Evolutionary conservation across 92 coral and sea anemone species (phyloP).

Genomic region (Zoanthus solanderi): DNA sequence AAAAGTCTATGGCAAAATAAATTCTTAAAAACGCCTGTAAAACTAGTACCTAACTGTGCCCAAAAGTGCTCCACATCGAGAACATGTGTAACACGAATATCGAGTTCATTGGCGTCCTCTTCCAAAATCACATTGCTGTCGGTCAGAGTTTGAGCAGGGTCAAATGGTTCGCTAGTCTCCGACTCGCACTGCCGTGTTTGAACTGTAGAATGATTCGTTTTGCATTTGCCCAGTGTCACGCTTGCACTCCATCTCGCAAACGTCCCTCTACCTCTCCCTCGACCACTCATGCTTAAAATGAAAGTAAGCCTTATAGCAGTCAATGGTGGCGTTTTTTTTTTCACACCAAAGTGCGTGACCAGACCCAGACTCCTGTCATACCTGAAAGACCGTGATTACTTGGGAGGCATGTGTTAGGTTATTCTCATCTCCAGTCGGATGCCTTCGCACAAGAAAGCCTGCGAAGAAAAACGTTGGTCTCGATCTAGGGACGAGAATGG

Average conservation of each 20-base stretch:
- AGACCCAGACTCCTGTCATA: too few relatives aligned
- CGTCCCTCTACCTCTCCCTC: conserved; percentile 88
- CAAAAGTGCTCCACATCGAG: conserved; percentile 91
- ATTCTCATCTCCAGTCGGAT: too few relatives aligned
- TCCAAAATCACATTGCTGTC: not conserved
- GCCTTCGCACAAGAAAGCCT: too few relatives aligned
- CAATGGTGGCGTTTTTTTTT: not conserved
- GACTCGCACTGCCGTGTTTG: conserved; percentile 52
- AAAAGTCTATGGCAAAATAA: not conserved
- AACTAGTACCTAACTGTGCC: conserved; percentile 83
- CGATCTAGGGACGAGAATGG: too few relatives aligned
- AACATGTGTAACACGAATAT: conserved; percentile 73
- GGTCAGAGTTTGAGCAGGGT: not conserved
- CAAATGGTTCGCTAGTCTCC: conserved; percentile 20
- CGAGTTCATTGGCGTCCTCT: conserved; percentile 34
- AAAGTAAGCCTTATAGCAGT: not conserved
- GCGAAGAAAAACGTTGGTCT: too few relatives aligned
- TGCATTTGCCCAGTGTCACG: conserved; percentile 36
- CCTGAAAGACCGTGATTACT: too few relatives aligned
- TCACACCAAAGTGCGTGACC: too few relatives aligned
- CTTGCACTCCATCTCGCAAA: conserved; percentile 77
- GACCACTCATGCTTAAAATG: conserved; percentile 71
- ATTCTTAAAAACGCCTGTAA: too few relatives aligned
- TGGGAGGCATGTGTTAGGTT: too few relatives aligned
- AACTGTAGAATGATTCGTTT: conserved; percentile 69